Base-by-base conservation (phyloP, 2,797 vertebrate species). In the Notoglanidium macrostoma region DNA sequence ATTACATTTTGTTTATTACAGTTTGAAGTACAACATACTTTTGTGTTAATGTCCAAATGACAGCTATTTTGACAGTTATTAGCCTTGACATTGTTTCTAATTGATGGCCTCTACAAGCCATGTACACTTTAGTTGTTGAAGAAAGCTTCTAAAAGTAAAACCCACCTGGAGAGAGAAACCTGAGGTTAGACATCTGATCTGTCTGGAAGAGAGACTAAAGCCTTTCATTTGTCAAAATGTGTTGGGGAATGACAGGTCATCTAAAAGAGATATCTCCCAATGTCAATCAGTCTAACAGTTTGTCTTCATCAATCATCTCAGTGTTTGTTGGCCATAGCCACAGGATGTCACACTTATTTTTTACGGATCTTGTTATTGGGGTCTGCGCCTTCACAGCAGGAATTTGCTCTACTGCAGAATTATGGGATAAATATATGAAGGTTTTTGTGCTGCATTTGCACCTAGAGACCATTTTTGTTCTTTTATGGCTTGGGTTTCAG, bases 311-410 rank as follows among this genome's bases (percentile, higher is more conserved):
- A 92, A 90, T 94, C 92, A 94, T 92, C 77, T 84, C 46, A 0
- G 1, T 90, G 86, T 94, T 94, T 95, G 91, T 94, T 95, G 94
- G 94, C 93, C 77, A 88, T 83, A 92, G 90, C 86, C 94, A 92
- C 90, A 84, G 86, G 90, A 87, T 92, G 92, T 93, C 90, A 91
- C 90, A 92, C 89, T 93, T 95, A 94, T 95, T 94, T 94, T 95
- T 94, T 91, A 94, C 89, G 91, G 92, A 88, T 79, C 29, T 92
- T 93, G 85, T 92, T 93, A 91, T 93, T 92, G 87, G 91, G 90
- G 91, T 91, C 89, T 93, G 91, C 88, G 87, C 86, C 91, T 89
- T 93, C 92, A 92, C 89, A 88, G 91, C 23, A 90, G 90, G 93
- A 90, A 88, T 90, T 90, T 54, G 23, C 90, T 91, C 90, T 82